These are phyloP conservation scores for Saimiri boliviensis DNA, from an alignment of 2,113 vertebrate genomes.

Conservation along the genomic window DNA sequence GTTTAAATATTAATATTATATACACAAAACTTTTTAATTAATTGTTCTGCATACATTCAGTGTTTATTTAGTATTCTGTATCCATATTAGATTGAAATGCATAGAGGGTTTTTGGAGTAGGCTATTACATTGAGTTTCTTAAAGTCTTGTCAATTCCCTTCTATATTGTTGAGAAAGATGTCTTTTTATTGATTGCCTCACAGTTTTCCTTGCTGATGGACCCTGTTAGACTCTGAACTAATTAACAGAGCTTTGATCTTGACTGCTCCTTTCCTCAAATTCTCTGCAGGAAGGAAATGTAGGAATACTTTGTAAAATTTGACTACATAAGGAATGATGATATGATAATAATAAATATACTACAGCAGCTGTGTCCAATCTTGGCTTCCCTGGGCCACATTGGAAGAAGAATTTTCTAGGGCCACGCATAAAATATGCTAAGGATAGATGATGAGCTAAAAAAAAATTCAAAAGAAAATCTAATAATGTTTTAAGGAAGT, in stretches of 20 bases:
- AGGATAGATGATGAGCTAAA: too few relatives aligned
- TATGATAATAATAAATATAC: conserved; percentile 63
- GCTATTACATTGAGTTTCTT: conserved; percentile 65
- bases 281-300: conserved; percentile 74
- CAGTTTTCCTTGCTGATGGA: conserved; percentile 74
- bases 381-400: too few relatives aligned
- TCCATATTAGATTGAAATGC: conserved; percentile 3
- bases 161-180: conserved; percentile 71
- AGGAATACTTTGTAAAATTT: conserved; percentile 58
- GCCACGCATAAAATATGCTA: too few relatives aligned
- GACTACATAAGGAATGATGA: conserved; percentile 54
- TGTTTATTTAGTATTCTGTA: neutral
- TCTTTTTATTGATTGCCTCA: conserved; percentile 75
- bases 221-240: conserved; percentile 74
- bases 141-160: conserved; percentile 65
- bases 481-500: too few relatives aligned
- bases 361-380: neutral
- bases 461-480: too few relatives aligned
- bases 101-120: conserved; percentile 18
- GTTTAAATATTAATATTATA: neutral
- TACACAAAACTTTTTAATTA: neutral
- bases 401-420: too few relatives aligned
- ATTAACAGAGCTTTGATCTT: conserved; percentile 80
- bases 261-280: conserved; percentile 74
- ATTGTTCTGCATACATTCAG: neutral